A percentile compares a stretch with the other conserved stretches of the same genome.
These are phyloP conservation scores for Crepidodera aurea DNA, from an alignment of 2,888 invertebrate species.

Conservation along the genomic window DNA sequence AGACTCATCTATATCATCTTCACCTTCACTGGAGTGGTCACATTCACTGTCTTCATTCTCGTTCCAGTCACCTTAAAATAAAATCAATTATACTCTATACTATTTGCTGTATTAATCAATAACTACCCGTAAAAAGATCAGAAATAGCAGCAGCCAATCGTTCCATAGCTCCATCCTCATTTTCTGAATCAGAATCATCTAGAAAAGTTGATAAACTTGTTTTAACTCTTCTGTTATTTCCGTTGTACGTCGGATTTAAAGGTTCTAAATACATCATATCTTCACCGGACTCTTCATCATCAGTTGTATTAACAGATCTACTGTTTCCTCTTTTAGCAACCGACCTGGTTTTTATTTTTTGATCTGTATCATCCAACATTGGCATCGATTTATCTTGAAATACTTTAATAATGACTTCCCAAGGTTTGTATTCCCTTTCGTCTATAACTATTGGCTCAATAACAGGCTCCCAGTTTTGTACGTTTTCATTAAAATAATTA, in stretches of 20 bases:
- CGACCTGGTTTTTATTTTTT: conserved; percentile 45
- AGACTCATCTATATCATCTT: conserved; percentile 55
- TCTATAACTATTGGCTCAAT: conserved; percentile 76
- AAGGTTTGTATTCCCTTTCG: conserved; percentile 74
- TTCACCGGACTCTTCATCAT: conserved; percentile 59
- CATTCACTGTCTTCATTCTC: conserved; percentile 60
- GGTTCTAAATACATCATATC: conserved; percentile 61
- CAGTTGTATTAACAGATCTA: conserved; percentile 53
- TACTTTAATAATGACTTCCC: conserved; percentile 74
- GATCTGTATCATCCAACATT: conserved; percentile 51
- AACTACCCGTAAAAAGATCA: conserved; percentile 81
- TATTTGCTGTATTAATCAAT: neutral
- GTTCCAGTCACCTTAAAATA: conserved; percentile 58
- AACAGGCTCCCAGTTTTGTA: conserved; percentile 81
- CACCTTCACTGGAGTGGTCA: conserved; percentile 66
- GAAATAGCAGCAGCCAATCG: conserved; percentile 77
- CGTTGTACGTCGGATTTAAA: conserved; percentile 52
- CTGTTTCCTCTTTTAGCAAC: conserved; percentile 46
- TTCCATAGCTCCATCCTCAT: conserved; percentile 74
- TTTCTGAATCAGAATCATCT: conserved; percentile 78
- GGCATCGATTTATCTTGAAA: conserved; percentile 62
- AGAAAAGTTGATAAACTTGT: conserved; percentile 65
- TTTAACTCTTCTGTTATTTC: conserved; percentile 58
- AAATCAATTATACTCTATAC: neutral
- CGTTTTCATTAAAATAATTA: conserved; percentile 59